Evolutionary conservation across 2,113 vertebrate genomes (phyloP), one percentile per base, ranked within the genome.

Genomic region (Camelus dromedarius): DNA sequence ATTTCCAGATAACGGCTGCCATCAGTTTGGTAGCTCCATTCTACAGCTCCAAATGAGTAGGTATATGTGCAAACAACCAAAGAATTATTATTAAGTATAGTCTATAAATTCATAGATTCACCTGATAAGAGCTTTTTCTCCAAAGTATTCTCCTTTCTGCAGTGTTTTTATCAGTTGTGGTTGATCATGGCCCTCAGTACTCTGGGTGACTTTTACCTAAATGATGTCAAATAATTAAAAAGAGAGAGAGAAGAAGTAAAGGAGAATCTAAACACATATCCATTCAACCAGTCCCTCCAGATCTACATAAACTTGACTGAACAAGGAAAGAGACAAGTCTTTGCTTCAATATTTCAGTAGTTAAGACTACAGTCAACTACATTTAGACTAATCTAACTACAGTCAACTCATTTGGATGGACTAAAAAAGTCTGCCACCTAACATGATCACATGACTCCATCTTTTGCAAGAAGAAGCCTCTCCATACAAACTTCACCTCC

Each of bases 71-170:
- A 84, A 95, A 60, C 12, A 69, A 22, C 32, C 20, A 48, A 52
- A 75, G 8, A 14, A 69, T 89, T 92, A 60, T 54, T 69, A 42
- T 42, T 69, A 91, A 54, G 22, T 50, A 58, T 67, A 22, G 12
- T 24, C 46, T 24, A n/a, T 11, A 80, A 92, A 58, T 89, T 22
- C 6, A 48, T 8, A 11, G 56, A 96, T 95, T 81, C 70, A 99
- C 99, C 99, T 99, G 98, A 99, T 99, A 54, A 99, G 99, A 73
- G 99, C 99, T 97, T 99, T 99, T 98, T 99, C 99, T 94, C 99
- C 99, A 98, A 99, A 99, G 93, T 99, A 99, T 97, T 99, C 99
- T 72, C 99, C 99, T 67, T 99, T 99, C 86, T 99, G 98, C n/a
- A 99, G 95, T 4, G 98, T 99, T 98, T 99, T 99, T 95, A 99